Evolutionary conservation across 1,140 invertebrate species (phyloP), one percentile per base, ranked within the genome.

Genomic region (Caenorhabditis inopinata): DNA sequence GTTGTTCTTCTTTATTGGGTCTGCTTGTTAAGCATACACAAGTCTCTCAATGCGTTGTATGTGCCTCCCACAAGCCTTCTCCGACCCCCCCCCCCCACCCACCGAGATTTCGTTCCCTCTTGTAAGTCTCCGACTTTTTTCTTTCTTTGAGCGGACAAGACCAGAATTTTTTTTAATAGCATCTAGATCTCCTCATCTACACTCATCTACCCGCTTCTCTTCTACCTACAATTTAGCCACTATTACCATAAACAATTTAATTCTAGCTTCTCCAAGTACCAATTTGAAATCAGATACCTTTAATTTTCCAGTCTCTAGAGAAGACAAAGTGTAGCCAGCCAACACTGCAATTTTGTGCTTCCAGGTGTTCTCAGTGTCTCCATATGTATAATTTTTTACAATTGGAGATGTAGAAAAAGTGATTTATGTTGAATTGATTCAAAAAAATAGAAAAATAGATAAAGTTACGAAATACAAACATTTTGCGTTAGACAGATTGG

Each of bases 111-210:
- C 18, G 53, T 58, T 58, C 53, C 51, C 32, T 68, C 25, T 18
- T 68, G 32, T 42, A 68, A 68, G 58, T 68, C 58, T 68, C 58
- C 21, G 32, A 68, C 58, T 68, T 68, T 68, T 68, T 68, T 68
- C n/a, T 18, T 68, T 29, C 58, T 68, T 21, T 68, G 58, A 35
- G 51, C 51, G 51, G 51, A 58, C 11, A n/a, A 68, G 32, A 38
- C 58, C 58, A 68, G 58, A 21, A n/a, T 7, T 68, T 68, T 68
- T 68, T 58, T 32, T 42, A 42, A 1, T n/a, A n/a, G n/a, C n/a
- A n/a, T n/a, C n/a, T n/a, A n/a, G n/a, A n/a, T 25, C 16, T 9
- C 9, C 5, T 11, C 9, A 14, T 1, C 0, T 0, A 68, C 4
- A 1, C 5, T 38, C 6, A 68, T 68, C 32, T 68, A 38, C 58